These are phyloP conservation scores for Leptatherina wallacei DNA, from an alignment of 2,797 vertebrate species.

Conservation along the genomic window DNA sequence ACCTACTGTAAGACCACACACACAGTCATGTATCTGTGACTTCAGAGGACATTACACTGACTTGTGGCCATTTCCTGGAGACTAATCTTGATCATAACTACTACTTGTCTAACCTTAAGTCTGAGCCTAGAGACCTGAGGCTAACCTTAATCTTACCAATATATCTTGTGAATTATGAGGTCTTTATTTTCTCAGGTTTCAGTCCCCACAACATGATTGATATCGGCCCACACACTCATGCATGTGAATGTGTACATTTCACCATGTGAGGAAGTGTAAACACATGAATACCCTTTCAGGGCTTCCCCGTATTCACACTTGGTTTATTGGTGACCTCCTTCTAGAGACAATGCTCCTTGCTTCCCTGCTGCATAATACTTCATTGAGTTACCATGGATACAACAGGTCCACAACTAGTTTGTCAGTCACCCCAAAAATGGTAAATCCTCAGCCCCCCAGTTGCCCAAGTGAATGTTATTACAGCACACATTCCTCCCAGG, in stretches of 20 bases:
- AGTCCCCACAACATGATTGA: neutral
- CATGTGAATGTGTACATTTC: conserved; percentile 20
- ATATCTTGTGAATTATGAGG: neutral
- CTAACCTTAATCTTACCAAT: neutral
- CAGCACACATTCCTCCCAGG: conserved; percentile 77
- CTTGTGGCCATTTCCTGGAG: neutral
- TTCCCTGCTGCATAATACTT: conserved; percentile 22
- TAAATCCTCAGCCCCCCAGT: conserved; percentile 65
- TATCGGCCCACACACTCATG: conserved; percentile 10
- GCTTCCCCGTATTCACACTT: conserved; percentile 22
- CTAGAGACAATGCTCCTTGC: neutral
- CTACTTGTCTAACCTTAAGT: neutral
- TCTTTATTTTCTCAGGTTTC: neutral
- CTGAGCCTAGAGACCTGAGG: neutral
- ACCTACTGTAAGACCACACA: conserved; percentile 33
- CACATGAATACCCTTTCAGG: conserved; percentile 21
- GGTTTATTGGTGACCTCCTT: conserved; percentile 9
- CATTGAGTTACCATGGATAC: conserved; percentile 53
- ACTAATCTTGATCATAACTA: neutral
- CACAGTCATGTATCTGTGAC: conserved; percentile 4
- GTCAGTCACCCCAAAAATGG: conserved; percentile 61
- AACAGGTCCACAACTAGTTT: conserved; percentile 43
- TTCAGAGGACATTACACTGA: neutral
- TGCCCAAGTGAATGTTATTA: conserved; percentile 72
- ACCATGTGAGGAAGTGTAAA: conserved; percentile 33